These are phyloP conservation scores for Magallana nippona DNA, from an alignment of 2,888 invertebrate genomes.

Conservation along the genomic window DNA sequence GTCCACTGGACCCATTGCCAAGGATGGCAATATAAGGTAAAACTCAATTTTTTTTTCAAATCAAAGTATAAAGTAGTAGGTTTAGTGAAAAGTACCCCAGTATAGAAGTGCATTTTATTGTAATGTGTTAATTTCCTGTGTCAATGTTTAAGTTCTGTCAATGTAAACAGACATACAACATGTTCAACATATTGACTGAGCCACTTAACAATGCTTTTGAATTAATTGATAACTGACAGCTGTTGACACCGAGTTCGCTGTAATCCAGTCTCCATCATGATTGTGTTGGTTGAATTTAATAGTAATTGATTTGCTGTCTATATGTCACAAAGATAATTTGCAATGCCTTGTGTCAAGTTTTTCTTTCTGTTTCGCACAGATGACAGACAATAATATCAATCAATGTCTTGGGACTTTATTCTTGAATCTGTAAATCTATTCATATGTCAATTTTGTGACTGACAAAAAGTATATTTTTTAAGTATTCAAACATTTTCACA, in stretches of 20 bases:
- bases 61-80: background rate
- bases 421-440: no score
- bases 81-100: no score
- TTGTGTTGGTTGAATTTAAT: background rate
- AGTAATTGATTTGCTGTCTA: background rate
- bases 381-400: no score
- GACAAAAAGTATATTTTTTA: background rate
- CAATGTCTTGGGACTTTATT: no score
- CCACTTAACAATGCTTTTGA: no score
- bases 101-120: background rate
- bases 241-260: background rate
- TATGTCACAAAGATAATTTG: background rate
- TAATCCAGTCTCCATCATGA: background rate
- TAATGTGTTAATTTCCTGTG: no score
- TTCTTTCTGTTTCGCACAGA: no score
- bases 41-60: conserved; percentile 38
- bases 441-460: no score
- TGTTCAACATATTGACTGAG: no score
- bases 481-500: no score
- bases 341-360: background rate
- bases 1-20: conserved; percentile 71
- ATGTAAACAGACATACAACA: no score
- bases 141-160: no score
- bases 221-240: conserved; percentile 15
- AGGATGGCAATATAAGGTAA: conserved; percentile 75